Evolutionary conservation across 1,140 invertebrate species (phyloP).

Genomic region (Bombus soroeensis): DNA sequence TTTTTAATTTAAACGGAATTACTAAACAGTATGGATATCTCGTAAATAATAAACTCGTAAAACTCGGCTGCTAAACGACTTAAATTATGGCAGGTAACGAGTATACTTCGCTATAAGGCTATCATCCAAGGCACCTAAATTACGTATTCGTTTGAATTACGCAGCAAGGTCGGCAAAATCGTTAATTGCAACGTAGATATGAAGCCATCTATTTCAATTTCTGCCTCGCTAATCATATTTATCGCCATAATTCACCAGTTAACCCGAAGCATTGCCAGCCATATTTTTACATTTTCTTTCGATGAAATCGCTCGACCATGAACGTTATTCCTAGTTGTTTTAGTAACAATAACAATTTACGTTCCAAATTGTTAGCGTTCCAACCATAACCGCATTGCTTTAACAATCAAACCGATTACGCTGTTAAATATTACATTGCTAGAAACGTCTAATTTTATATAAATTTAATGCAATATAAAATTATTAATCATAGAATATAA

Average conservation of each 20-base stretch:
- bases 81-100: not conserved
- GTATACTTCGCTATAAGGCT: not conserved
- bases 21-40: not conserved
- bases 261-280: not conserved
- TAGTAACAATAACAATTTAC: not conserved
- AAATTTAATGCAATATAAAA: not conserved
- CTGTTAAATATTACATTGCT: too few relatives aligned
- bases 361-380: not conserved
- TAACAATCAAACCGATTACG: too few relatives aligned
- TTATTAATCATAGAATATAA: too few relatives aligned
- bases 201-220: slow-evolving; percentile 14
- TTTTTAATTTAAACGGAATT: not conserved
- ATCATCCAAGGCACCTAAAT: not conserved
- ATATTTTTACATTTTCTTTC: not conserved
- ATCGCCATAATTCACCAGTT: not conserved
- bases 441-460: not conserved
- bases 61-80: not conserved
- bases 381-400: too few relatives aligned
- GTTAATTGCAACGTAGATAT: not conserved
- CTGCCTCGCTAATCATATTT: not conserved
- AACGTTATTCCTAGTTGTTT: not conserved
- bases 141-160: not conserved
- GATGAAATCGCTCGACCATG: not conserved
- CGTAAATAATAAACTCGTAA: not conserved
- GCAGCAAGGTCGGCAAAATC: slow-evolving; percentile 1